Conservation (phyloP, 2,888 invertebrate genomes). For the Eristalinus sepulchralis region DNA sequence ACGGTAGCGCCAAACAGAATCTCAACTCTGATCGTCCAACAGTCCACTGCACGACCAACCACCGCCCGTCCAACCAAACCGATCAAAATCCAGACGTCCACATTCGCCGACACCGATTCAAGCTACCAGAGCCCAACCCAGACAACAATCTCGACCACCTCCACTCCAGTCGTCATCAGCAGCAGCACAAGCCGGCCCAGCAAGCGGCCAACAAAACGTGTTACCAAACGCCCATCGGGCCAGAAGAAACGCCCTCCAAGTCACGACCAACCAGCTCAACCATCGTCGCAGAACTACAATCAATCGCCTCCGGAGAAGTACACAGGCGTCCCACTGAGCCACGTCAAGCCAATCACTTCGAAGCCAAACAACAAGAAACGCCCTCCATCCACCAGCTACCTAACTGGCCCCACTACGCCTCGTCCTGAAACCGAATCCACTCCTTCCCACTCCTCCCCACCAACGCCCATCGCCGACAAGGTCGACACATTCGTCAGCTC, state of each 20-base stretch:
- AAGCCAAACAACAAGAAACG: slow-evolving; percentile 72
- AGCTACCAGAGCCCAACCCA: slow-evolving; percentile 22
- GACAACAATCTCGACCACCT: slow-evolving; percentile 51
- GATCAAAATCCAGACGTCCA: slow-evolving; percentile 4
- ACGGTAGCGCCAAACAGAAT: slow-evolving; percentile 24
- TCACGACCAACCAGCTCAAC: slow-evolving; percentile 15
- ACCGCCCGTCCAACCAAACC: slow-evolving; percentile 22
- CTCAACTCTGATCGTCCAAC: slow-evolving; percentile 22
- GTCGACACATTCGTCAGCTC: slow-evolving; percentile 77
- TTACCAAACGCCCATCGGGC: slow-evolving; percentile 66
- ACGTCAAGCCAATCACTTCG: slow-evolving; percentile 39
- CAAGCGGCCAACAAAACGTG: slow-evolving; percentile 71
- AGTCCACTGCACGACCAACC: slow-evolving; percentile 40
- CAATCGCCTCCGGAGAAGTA: slow-evolving; percentile 74
- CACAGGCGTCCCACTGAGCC: slow-evolving; percentile 78
- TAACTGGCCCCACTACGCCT: slow-evolving; percentile 82
- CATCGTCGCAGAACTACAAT: slow-evolving; percentile 30
- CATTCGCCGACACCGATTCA: slow-evolving; percentile 30
- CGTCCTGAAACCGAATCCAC: slow-evolving; percentile 80
- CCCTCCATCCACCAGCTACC: slow-evolving; percentile 82
- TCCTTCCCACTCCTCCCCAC: slow-evolving; percentile 74
- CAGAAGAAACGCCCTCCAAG: slow-evolving; percentile 72
- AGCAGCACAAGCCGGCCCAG: slow-evolving; percentile 80
- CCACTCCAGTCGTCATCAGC: slow-evolving; percentile 76
- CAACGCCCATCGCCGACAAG: slow-evolving; percentile 77